These are phyloP conservation scores for Anadara kagoshimensis DNA, from an alignment of 1,140 invertebrate species.

Conservation along the genomic window DNA sequence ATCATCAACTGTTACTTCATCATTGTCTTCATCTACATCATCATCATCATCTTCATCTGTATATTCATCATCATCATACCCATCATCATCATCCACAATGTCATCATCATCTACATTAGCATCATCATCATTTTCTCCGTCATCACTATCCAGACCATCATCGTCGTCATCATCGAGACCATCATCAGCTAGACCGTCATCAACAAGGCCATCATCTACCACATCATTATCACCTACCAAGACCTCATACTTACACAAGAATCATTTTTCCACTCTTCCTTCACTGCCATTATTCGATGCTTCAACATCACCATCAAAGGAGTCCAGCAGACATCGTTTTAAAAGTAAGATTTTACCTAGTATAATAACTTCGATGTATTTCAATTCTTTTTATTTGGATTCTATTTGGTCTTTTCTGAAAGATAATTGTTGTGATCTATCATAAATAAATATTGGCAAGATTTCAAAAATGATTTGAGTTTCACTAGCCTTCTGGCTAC, in stretches of 20 bases:
- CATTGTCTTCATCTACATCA: slow-evolving; percentile 19
- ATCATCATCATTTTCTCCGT: too few species aligned
- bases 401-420: too few species aligned
- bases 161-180: slow-evolving; percentile 16
- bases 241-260: slow-evolving; percentile 22
- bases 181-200: neutral
- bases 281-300: slow-evolving; percentile 54
- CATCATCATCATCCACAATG: slow-evolving; percentile 10
- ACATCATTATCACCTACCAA: slow-evolving; percentile 26
- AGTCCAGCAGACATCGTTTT: slow-evolving; percentile 32
- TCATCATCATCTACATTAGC: neutral
- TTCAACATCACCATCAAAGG: slow-evolving; percentile 28
- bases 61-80: slow-evolving; percentile 15
- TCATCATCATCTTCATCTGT: slow-evolving; percentile 21
- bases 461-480: too few species aligned
- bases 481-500: too few species aligned
- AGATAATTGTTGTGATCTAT: too few species aligned
- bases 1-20: neutral
- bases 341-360: slow-evolving; percentile 30
- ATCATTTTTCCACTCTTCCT: slow-evolving; percentile 46
- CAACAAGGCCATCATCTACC: slow-evolving; percentile 2
- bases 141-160: slow-evolving; percentile 10
- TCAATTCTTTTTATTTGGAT: neutral
- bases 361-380: neutral
- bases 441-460: too few species aligned